Percentiles rank a stretch among this genome's conserved stretches.
Evolutionary conservation across 2,888 invertebrate species (phyloP).

Genomic region (Ctena decussata): DNA sequence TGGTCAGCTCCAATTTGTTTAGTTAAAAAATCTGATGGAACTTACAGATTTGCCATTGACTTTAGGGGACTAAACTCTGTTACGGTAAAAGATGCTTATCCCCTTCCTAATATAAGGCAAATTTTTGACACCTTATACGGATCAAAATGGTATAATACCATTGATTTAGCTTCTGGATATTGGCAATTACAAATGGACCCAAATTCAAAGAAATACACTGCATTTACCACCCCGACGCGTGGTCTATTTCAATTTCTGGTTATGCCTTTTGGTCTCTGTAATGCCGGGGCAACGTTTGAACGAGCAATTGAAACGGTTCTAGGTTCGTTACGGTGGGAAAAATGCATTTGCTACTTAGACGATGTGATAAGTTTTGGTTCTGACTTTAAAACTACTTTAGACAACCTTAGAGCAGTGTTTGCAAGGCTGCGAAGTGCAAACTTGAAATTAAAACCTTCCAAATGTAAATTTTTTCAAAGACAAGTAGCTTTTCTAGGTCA

Average conservation of each 20-base stretch:
- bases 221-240: not conserved
- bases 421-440: conserved; percentile 11
- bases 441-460: conserved; percentile 28
- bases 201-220: not conserved
- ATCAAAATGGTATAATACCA: conserved; percentile 6
- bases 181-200: not conserved
- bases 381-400: conserved; percentile 10
- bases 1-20: conserved; percentile 31
- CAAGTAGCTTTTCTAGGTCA: conserved; percentile 30
- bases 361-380: conserved; percentile 27
- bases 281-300: conserved; percentile 9
- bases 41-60: conserved; percentile 15
- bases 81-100: conserved; percentile 12
- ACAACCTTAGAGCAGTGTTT: conserved; percentile 18
- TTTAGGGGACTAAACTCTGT: conserved; percentile 19
- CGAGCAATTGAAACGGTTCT: not conserved
- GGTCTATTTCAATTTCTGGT: not conserved
- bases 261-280: not conserved
- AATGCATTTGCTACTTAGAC: conserved; percentile 31
- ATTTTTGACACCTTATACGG: not conserved
- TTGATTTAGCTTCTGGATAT: not conserved
- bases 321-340: not conserved
- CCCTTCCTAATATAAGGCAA: conserved; percentile 3
- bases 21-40: conserved; percentile 14
- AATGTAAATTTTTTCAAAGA: conserved; percentile 24